Percentiles rank a stretch among this genome's conserved stretches.
phyloP scores from a whole-genome alignment of 2,888 invertebrate genomes.

The Itoplectis maculator region DNA sequence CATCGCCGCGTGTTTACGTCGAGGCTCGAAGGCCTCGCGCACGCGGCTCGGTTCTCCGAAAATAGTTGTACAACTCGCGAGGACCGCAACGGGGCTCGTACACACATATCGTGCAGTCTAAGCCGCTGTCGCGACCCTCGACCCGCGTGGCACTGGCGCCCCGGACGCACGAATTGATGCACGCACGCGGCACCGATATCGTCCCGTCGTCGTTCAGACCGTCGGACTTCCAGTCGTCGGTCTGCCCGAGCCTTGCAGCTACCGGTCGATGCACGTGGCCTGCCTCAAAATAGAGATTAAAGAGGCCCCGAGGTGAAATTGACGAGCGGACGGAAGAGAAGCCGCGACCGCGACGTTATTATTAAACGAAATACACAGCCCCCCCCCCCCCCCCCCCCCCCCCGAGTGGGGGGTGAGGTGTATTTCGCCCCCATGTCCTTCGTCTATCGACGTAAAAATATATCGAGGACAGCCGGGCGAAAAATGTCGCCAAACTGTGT shows the following conservation, averaged over 20 bases:
- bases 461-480: background rate
- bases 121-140: slow-evolving; percentile 32
- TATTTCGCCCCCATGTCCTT: no score
- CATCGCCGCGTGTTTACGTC: slow-evolving; percentile 26
- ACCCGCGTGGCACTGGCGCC: slow-evolving; percentile 47
- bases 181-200: slow-evolving; percentile 1
- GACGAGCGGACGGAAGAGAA: background rate
- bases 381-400: background rate
- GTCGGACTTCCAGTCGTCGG: slow-evolving; percentile 15
- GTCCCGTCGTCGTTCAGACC: background rate
- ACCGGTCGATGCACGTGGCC: slow-evolving; percentile 54
- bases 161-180: background rate
- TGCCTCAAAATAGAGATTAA: slow-evolving; percentile 72
- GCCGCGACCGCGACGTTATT: background rate
- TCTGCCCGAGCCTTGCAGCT: slow-evolving; percentile 10
- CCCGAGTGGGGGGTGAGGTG: no score
- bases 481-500: background rate
- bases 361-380: background rate
- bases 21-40: slow-evolving; percentile 7
- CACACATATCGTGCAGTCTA: slow-evolving; percentile 7
- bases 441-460: background rate
- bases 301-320: slow-evolving; percentile 41
- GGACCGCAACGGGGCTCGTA: background rate
- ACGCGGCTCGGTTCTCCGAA: slow-evolving; percentile 28
- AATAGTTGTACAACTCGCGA: slow-evolving; percentile 11